Percentiles rank a stretch among this genome's conserved stretches.
phyloP scores from a whole-genome alignment of 2,888 invertebrate genomes.

The Mesorhabditis spiculigera region DNA sequence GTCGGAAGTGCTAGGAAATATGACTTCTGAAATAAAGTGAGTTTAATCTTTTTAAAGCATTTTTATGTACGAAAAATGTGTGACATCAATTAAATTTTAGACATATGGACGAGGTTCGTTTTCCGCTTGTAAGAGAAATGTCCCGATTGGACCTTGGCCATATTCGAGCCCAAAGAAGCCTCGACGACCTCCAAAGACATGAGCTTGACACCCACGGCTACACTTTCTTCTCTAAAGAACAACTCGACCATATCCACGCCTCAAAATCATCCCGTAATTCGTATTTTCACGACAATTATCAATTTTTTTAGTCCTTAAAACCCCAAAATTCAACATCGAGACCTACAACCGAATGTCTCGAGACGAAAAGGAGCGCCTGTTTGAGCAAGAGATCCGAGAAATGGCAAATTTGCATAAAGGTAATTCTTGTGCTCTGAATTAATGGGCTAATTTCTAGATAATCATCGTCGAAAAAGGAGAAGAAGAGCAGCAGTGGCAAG shows the following conservation, averaged over 20 bases:
- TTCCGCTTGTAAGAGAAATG: constrained; percentile 39
- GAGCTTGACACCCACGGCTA: constrained; percentile 35
- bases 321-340: constrained; percentile 8
- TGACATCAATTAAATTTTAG: not conserved
- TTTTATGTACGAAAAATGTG: not conserved
- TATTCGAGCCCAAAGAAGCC: constrained; percentile 24
- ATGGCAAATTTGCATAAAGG: constrained; percentile 21
- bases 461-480: not conserved
- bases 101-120: constrained; percentile 33
- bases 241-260: constrained; percentile 33
- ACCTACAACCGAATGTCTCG: constrained; percentile 16
- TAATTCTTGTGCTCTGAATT: constrained; percentile 9
- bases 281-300: not conserved
- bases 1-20: constrained; percentile 17
- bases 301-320: constrained; percentile 11
- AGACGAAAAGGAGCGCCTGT: constrained; percentile 21
- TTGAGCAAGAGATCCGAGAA: constrained; percentile 35
- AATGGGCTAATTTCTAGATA: not conserved
- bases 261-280: not conserved
- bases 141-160: constrained; percentile 12
- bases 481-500: constrained; percentile 28
- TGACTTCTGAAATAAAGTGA: constrained; percentile 23
- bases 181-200: constrained; percentile 23
- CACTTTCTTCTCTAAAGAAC: constrained; percentile 32
- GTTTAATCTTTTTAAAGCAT: not conserved